A percentile compares a stretch with the other conserved stretches of the same genome.
Conservation (phyloP, 2,797 vertebrate genomes). For the Muscicapa comitata region DNA sequence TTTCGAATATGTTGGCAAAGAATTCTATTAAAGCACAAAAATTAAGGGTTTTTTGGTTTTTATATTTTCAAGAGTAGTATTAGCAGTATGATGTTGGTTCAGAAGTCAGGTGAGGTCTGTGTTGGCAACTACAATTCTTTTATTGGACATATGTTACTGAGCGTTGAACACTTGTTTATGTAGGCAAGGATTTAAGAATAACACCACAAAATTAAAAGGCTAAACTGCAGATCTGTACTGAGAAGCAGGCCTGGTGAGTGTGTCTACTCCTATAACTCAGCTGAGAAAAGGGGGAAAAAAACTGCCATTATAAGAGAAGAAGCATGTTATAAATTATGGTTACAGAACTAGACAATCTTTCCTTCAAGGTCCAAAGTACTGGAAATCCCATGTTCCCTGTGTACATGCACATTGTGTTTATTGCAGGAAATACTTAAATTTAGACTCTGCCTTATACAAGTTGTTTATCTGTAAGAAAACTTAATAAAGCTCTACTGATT, state of each 20-base stretch:
- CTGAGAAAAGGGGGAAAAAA: neutral
- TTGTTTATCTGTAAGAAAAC: conserved; percentile 51
- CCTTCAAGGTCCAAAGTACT: neutral
- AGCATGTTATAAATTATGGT: neutral
- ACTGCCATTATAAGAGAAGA: conserved; percentile 17
- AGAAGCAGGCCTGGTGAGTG: conserved; percentile 25
- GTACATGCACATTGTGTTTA: neutral
- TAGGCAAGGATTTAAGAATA: conserved; percentile 43
- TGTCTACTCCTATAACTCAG: conserved; percentile 7
- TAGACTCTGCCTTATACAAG: conserved; percentile 9
- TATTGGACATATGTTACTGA: conserved; percentile 47
- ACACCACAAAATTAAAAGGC: conserved; percentile 48
- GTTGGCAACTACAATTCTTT: conserved; percentile 49
- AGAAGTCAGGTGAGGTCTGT: conserved; percentile 42
- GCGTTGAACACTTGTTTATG: conserved; percentile 39
- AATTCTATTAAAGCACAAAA: neutral
- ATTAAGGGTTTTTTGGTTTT: neutral
- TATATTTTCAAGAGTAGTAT: neutral
- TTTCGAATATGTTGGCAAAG: neutral
- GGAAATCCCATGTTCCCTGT: neutral
- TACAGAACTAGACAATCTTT: neutral
- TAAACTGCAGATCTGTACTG: conserved; percentile 40
- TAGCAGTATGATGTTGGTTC: neutral
- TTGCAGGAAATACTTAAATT: neutral
- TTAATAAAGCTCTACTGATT: neutral